Percentiles rank a stretch among this genome's conserved stretches.
phyloP scores from a whole-genome alignment of 2,797 vertebrate species.

The Girardinus metallicus region DNA sequence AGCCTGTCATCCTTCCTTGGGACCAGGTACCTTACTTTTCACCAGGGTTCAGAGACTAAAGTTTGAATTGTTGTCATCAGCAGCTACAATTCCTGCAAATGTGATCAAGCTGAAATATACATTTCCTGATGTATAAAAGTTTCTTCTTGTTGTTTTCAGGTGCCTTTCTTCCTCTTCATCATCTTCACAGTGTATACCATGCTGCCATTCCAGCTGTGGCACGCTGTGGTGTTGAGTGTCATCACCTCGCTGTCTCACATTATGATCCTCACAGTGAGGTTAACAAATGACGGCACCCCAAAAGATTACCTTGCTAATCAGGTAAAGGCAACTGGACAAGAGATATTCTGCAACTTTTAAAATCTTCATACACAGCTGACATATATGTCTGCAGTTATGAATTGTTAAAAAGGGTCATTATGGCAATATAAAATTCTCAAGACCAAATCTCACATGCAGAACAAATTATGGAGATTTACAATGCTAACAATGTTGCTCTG shows the following conservation, averaged over 20 bases:
- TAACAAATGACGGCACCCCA: constrained; percentile 13
- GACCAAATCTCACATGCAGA: not conserved
- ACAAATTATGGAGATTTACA: not conserved
- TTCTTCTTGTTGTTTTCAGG: constrained; percentile 74
- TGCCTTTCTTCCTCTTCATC: constrained; percentile 95
- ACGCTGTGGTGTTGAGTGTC: constrained; percentile 84
- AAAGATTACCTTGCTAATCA: constrained; percentile 75
- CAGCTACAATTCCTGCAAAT: not conserved
- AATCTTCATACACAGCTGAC: not conserved
- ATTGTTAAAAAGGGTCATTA: not conserved
- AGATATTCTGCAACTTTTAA: not conserved
- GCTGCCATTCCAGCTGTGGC: constrained; percentile 90
- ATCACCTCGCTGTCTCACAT: constrained; percentile 89
- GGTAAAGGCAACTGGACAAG: constrained; percentile 47
- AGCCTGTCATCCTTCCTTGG: constrained; percentile 77
- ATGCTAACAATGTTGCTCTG: not conserved
- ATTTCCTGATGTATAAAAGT: not conserved
- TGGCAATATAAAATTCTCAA: not conserved
- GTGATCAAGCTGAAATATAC: not conserved
- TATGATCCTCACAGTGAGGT: constrained; percentile 78
- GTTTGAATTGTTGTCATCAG: not conserved
- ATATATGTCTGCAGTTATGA: not conserved
- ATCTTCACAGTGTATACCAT: constrained; percentile 95
- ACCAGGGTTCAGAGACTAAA: not conserved
- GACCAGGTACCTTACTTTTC: constrained; percentile 85